Base-by-base conservation (phyloP, 92 coral and sea anemone genomes). In the Porites lobata region DNA sequence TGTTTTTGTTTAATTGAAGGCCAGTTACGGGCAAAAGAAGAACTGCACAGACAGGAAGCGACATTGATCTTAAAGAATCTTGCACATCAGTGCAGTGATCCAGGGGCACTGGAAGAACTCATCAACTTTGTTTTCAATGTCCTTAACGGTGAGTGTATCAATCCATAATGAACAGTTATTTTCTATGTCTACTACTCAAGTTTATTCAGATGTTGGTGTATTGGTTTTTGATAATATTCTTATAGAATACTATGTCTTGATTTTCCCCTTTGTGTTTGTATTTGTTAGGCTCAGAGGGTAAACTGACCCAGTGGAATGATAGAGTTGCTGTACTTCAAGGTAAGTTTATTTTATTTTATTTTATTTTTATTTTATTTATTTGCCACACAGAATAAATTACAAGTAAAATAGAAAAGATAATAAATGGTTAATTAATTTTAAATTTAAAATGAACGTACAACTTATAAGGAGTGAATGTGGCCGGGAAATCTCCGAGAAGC, bases 11-110 rank as follows among this genome's bases (percentile, higher is more conserved):
- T 38, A 4, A 38, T 20, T 72, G 15, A 65, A 95, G 98, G 92
- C 72, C 98, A 95, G 47, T 89, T 97, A 50, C 92, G 94, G 50
- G 94, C 96, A 26, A 97, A 97, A 81, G 98, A 97, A 57, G 99
- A 97, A 19, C 54, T 80, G 19, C 96, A 94, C 74, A 86, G 94
- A 62, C 88, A 94, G 79, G 96, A 94, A 89, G 96, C 98, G 26
- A 80, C 86, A 1, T 43, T 70, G 26, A 78, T 96, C 57, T 21
- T 97, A 38, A 87, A 92, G 83, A 90, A 94, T 20, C 86, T 97
- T 53, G 94, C 98, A 26, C 94, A 92, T 80, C 99, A 95, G 57
- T 97, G 99, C 78, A 94, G 99, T 89, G 98, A 97, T 75, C 96
- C 98, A 51, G 93, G 81, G 59, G 95, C 95, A 22, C 19, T 97